Evolutionary conservation across 2,113 vertebrate genomes (phyloP).

Genomic region (Nipponia nippon): DNA sequence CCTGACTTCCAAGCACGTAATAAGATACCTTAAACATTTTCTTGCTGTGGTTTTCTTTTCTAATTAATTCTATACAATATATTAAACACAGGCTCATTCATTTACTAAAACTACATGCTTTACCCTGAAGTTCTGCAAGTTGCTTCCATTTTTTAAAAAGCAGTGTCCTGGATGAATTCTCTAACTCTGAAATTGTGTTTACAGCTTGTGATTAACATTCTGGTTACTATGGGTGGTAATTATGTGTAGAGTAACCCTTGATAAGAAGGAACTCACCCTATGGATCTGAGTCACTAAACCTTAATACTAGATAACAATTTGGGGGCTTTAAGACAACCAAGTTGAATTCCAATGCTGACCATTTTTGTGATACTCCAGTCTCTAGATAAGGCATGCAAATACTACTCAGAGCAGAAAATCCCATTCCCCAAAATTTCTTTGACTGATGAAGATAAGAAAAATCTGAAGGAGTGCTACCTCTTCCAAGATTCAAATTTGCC

Average conservation of each 20-base stretch:
- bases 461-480: constrained; percentile 77
- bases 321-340: neutral
- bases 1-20: neutral
- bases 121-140: neutral
- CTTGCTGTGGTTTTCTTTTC: neutral
- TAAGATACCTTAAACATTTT: neutral
- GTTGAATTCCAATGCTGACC: neutral
- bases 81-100: neutral
- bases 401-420: constrained; percentile 72
- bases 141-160: neutral
- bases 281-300: neutral
- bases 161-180: neutral
- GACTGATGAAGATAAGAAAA: constrained; percentile 60
- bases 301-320: neutral
- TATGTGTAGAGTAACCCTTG: neutral
- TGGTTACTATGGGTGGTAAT: neutral
- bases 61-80: neutral
- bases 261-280: neutral
- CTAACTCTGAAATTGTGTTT: neutral
- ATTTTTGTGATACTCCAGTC: constrained; percentile 47
- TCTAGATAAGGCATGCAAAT: constrained; percentile 72
- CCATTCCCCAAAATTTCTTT: constrained; percentile 73
- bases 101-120: neutral
- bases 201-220: neutral
- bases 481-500: constrained; percentile 62